Base-by-base conservation (phyloP, 2,797 vertebrate species). In the Falco berigora region DNA sequence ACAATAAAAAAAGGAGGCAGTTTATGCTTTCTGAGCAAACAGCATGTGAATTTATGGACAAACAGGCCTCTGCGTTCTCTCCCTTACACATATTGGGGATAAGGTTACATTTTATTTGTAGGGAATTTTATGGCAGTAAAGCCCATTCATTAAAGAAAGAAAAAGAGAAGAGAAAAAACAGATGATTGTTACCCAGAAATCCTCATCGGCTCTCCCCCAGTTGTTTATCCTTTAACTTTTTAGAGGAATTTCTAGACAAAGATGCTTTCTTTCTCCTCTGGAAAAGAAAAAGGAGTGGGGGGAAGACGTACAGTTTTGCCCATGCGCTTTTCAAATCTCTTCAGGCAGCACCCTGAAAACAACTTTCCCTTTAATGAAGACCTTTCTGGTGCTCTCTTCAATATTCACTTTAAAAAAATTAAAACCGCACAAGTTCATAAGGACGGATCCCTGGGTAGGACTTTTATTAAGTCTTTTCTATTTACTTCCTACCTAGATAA, bases 401-500 rank as follows among this genome's bases (percentile, higher is more conserved):
- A 93, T 94, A 96, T 86, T 91, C 88, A 75, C 82, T 69, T 61
- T 6, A 61, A 94, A 91, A 86, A 92, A 95, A 88, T 93, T 92
- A 88, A 96, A 97, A 97, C 96, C 97, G 96, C 93, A 38, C 84
- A 89, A 97, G 97, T 95, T 94, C 95, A 96, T 92, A 88, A 89
- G 97, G 95, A 62, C 8, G 95, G 98, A 97, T 92, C 95, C 98
- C 96, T 84, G 97, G 97, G 92, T 76, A 84, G 98, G 98, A 98
- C 98, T 97, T 97, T 97, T 97, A 97, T 97, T 97, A 98, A 98
- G 98, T 98, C 99, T 98, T 98, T 99, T 98, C 98, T 98, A 98
- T 99, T 98, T 98, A 98, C 98, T 98, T 98, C 98, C 98, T 98
- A 98, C 99, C 98, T 98, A 98, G 98, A 98, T 98, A 98, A 98